Evolutionary conservation across 2,797 vertebrate species (phyloP), one percentile per base, ranked within the genome.

Genomic region (Lepilemur septentrionalis): DNA sequence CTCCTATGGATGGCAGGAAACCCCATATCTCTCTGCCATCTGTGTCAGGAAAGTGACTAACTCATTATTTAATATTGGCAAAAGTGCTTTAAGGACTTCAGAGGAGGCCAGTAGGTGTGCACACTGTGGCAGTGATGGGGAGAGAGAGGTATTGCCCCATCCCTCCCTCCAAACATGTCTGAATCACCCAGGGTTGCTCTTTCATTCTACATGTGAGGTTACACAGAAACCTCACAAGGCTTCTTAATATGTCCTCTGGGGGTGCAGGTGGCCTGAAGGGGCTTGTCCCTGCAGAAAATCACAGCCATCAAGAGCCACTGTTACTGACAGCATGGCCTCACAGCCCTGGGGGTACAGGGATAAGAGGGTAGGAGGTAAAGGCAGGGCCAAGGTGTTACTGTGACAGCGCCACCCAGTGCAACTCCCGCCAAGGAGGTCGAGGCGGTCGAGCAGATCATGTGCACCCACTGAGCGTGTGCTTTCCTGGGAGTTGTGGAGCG

Each of bases 31-130:
- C 32, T 82, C 67, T 35, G 6, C 93, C 87, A 80, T 46, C 79
- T 97, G 81, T 81, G 81, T 92, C 46, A 83, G 69, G 78, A 92
- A n/a, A 73, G n/a, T 48, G 41, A 82, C 38, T 59, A 23, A 78
- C 46, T 90, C 35, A 1, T 94, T 70, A 83, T 43, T 94, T 87
- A 80, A 72, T 63, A 75, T n/a, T 91, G 30, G 78, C 48, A 73
- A 92, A 95, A 48, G 48, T 65, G 67, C 81, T 50, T 90, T 78
- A 38, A 94, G 76, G n/a, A 25, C 78, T 80, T 88, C 72, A 72
- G 59, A 50, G 9, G 87, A 95, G 41, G 59, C 48, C 52, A 75
- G 69, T 20, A 52, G 63, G 70, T 80, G 46, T 63, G 81, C 14
- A 12, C 4, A 18, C 8, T 7, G 7, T 1, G 82, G 78, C 38